These are phyloP conservation scores for Channa maculata DNA, from an alignment of 2,113 vertebrate genomes.

Conservation along the genomic window DNA sequence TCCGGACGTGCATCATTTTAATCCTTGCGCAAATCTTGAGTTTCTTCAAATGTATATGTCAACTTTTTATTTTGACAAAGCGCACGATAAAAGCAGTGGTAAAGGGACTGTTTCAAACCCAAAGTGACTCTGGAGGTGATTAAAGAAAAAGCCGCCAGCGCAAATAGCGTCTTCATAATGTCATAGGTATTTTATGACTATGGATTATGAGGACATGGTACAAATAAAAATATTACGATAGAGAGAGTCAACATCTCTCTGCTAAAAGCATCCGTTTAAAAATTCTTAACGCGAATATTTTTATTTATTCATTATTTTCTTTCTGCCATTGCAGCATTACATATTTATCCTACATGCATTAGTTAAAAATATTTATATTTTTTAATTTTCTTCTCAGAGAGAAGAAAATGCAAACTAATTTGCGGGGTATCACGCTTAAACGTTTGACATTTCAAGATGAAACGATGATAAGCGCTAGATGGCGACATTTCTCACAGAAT, in stretches of 20 bases:
- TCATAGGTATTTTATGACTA: too few species aligned
- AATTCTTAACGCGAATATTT: not conserved
- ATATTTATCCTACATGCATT: not conserved
- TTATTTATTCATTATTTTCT: too few species aligned
- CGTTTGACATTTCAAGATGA: not conserved
- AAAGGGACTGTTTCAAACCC: not conserved
- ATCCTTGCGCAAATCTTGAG: not conserved
- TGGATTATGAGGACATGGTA: too few species aligned
- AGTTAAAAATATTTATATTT: too few species aligned
- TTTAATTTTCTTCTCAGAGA: not conserved
- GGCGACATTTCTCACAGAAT: slow-evolving; percentile 27
- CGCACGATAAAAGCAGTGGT: too few species aligned
- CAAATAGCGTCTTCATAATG: too few species aligned
- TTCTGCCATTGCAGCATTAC: too few species aligned
- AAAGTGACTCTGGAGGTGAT: too few species aligned
- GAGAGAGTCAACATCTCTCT: not conserved
- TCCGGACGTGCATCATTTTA: not conserved
- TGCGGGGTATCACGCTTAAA: not conserved
- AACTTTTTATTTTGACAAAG: not conserved
- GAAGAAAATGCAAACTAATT: not conserved
- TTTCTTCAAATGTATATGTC: not conserved
- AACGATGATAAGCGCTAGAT: not conserved
- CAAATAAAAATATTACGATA: too few species aligned
- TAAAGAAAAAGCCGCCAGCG: too few species aligned
- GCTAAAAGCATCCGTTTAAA: not conserved